Evolutionary conservation across 2,888 invertebrate species (phyloP).

Genomic region (Phytoseiulus persimilis): DNA sequence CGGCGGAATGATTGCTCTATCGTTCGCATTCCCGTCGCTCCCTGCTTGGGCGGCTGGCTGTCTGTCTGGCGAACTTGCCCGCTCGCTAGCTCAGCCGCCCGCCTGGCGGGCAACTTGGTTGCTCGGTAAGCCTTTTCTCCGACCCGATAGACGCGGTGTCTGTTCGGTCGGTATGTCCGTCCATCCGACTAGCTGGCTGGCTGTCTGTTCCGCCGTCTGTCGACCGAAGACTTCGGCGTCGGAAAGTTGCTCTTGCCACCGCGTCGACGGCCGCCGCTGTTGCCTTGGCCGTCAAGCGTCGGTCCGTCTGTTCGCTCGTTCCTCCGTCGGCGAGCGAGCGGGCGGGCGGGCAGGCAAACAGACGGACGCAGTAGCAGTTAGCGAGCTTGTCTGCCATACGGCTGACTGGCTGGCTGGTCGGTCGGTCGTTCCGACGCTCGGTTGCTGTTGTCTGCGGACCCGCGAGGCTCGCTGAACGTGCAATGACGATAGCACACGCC

Average conservation of each 20-base stretch:
- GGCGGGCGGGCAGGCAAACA: background rate
- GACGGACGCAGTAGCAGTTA: background rate
- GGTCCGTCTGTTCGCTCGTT: background rate
- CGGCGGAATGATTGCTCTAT: background rate
- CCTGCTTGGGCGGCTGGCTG: background rate
- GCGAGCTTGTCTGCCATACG: background rate
- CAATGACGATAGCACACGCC: background rate
- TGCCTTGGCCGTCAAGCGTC: constrained; percentile 5
- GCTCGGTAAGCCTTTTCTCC: background rate
- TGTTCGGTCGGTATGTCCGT: background rate
- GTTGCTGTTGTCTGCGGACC: background rate
- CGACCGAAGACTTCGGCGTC: background rate
- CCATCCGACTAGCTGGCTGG: background rate
- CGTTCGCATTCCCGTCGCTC: background rate
- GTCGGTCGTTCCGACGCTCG: background rate
- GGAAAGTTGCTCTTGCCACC: background rate
- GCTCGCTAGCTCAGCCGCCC: background rate
- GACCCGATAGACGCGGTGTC: background rate
- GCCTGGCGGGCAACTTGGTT: background rate
- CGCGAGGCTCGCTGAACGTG: background rate
- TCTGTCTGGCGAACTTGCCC: background rate
- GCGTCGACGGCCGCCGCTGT: background rate
- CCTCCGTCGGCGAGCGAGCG: background rate
- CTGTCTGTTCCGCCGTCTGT: background rate
- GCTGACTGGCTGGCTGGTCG: background rate